Evolutionary conservation across 2,888 invertebrate genomes (phyloP).

Genomic region (Acanthoscelides obtectus): DNA sequence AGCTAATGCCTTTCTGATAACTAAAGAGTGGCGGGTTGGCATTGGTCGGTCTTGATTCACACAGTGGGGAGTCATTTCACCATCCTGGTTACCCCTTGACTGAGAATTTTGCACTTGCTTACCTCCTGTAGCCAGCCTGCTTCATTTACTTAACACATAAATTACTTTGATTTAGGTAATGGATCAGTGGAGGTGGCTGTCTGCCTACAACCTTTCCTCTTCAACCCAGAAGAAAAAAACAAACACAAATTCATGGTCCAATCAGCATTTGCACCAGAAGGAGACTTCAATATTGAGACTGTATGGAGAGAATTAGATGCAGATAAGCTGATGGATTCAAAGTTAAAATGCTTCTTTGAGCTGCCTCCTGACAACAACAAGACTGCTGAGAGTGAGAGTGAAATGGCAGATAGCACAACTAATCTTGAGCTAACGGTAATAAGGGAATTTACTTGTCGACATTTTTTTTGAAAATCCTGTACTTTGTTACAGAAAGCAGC

Average conservation of each 20-base stretch:
- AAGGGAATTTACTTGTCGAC: too few relatives aligned
- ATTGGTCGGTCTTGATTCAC: too few relatives aligned
- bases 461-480: too few relatives aligned
- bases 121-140: too few relatives aligned
- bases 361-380: conserved; percentile 47
- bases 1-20: too few relatives aligned
- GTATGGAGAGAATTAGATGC: conserved; percentile 82
- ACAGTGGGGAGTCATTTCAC: too few relatives aligned
- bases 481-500: conserved; percentile 61
- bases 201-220: conserved; percentile 92
- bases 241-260: conserved; percentile 99
- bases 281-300: conserved; percentile 56
- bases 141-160: too few relatives aligned
- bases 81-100: too few relatives aligned
- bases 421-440: not conserved
- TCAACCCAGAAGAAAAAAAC: conserved; percentile 88
- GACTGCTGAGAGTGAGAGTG: conserved; percentile 21
- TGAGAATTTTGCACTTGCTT: too few relatives aligned
- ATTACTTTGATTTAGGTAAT: conserved; percentile 64
- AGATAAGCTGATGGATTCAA: conserved; percentile 90
- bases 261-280: conserved; percentile 83
- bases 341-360: conserved; percentile 94
- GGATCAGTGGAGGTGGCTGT: conserved; percentile 72
- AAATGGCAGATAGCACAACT: not conserved
- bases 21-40: too few relatives aligned